Conservation (phyloP, 2,113 vertebrate genomes). For the Dipodomys spectabilis region DNA sequence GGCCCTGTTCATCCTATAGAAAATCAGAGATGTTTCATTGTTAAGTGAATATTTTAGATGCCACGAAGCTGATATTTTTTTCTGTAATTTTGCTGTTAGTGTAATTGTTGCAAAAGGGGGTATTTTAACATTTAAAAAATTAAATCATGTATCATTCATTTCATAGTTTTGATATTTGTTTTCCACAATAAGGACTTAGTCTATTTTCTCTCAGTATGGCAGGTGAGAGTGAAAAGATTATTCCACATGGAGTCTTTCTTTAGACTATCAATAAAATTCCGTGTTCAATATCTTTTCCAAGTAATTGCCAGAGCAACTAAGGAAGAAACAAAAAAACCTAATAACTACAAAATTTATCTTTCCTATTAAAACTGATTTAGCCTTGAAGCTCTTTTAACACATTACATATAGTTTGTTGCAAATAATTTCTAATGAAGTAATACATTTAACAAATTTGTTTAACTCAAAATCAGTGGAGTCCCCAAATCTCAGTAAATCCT, state of each 20-base stretch:
- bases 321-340: background rate
- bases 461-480: background rate
- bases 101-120: background rate
- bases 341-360: background rate
- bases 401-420: background rate
- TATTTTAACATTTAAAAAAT: too few species aligned
- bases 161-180: conserved; percentile 11
- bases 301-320: background rate
- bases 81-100: background rate
- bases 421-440: background rate
- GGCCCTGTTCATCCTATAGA: background rate
- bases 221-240: background rate
- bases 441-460: background rate
- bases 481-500: background rate
- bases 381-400: background rate
- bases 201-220: background rate
- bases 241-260: background rate
- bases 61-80: background rate
- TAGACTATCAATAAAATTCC: background rate
- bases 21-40: background rate
- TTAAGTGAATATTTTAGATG: background rate
- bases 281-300: background rate
- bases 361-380: background rate
- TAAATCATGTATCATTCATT: background rate
- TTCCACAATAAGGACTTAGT: background rate